These are phyloP conservation scores for Philypnodon macrostomus DNA, from an alignment of 2,797 vertebrate genomes.

Conservation along the genomic window DNA sequence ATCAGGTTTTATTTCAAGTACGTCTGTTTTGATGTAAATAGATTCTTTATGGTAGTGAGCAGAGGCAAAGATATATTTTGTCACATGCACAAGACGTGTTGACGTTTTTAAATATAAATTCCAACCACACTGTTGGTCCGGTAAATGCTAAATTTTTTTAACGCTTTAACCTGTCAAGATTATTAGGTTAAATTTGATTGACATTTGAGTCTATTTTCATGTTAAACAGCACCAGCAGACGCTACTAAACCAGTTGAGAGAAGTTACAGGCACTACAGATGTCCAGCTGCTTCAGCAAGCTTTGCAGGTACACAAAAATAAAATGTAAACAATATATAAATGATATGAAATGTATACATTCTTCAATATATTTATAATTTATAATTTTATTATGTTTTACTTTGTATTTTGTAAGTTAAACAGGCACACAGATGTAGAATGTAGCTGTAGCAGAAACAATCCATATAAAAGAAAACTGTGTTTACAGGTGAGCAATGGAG, in stretches of 20 bases:
- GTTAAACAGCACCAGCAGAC: slow-evolving; percentile 90
- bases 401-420: no score
- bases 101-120: background rate
- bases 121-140: background rate
- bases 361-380: background rate
- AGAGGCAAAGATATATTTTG: no score
- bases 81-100: background rate
- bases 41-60: background rate
- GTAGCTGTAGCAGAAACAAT: background rate
- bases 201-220: slow-evolving; percentile 1
- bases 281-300: slow-evolving; percentile 94
- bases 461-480: background rate
- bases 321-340: background rate
- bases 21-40: background rate
- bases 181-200: background rate
- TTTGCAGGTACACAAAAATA: slow-evolving; percentile 82
- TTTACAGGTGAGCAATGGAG: slow-evolving; percentile 93
- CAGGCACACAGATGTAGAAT: no score
- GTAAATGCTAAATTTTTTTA: no score
- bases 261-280: slow-evolving; percentile 97
- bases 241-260: slow-evolving; percentile 94
- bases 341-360: background rate
- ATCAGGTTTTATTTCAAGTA: background rate
- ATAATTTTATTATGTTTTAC: no score
- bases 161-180: background rate